Percentiles rank a stretch among this genome's conserved stretches.
Conservation (phyloP, 2,797 vertebrate genomes). For the Basileuterus tristriatus region DNA sequence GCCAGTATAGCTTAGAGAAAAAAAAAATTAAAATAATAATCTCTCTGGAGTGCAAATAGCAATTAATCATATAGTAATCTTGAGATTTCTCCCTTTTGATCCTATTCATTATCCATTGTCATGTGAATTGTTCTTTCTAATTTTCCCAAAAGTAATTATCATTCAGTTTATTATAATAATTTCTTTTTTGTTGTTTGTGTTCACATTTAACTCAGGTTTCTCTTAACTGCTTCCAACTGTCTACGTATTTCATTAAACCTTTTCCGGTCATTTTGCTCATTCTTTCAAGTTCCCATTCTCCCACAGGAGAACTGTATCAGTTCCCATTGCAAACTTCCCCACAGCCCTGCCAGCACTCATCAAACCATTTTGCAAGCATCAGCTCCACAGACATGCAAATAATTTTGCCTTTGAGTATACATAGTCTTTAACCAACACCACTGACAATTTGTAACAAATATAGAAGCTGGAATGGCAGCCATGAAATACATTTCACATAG, state of each 20-base stretch:
- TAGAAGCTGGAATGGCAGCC: constrained; percentile 3
- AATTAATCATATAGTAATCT: background rate
- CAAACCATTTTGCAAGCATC: constrained; percentile 16
- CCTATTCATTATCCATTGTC: background rate
- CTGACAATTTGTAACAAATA: background rate
- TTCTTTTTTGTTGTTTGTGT: background rate
- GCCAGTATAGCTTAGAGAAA: background rate
- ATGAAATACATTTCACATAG: constrained; percentile 8
- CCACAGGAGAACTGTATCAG: background rate
- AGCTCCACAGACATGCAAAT: background rate
- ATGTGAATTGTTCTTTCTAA: background rate
- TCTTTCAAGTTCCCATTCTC: background rate
- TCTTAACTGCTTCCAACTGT: background rate
- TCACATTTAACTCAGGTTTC: background rate
- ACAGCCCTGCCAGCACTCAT: background rate
- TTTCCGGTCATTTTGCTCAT: background rate
- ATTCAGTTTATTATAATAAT: background rate
- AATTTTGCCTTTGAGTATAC: constrained; percentile 1
- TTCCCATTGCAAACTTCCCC: background rate
- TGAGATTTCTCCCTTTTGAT: background rate
- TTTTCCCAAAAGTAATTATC: background rate
- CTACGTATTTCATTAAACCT: background rate
- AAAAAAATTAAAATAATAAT: background rate
- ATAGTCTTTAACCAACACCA: background rate
- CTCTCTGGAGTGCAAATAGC: background rate